Percentiles rank a stretch among this genome's conserved stretches.
These are phyloP conservation scores for Musca domestica DNA, from an alignment of 1,140 invertebrate species.

Conservation along the genomic window DNA sequence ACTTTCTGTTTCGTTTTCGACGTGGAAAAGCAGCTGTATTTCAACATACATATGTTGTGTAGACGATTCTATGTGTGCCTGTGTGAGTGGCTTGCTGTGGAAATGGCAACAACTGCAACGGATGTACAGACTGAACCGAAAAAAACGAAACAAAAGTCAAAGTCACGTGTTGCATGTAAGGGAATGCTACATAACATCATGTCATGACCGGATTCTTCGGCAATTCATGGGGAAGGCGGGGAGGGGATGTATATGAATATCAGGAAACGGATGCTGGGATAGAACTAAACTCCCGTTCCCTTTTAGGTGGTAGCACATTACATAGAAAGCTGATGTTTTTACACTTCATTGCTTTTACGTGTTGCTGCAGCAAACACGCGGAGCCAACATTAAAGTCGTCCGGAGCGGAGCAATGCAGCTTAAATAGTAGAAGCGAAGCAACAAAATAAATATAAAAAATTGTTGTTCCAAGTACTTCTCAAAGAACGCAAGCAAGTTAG, in stretches of 20 bases:
- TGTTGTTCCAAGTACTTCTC: background rate
- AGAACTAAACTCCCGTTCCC: too few relatives aligned
- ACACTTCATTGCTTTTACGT: slow-evolving; percentile 30
- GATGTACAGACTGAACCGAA: background rate
- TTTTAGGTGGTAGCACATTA: too few relatives aligned
- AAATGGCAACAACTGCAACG: background rate
- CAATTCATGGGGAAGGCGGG: too few relatives aligned
- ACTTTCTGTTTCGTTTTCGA: background rate
- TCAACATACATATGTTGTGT: background rate
- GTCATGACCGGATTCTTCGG: too few relatives aligned
- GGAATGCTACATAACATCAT: background rate
- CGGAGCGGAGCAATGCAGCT: too few relatives aligned
- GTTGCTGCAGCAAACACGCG: background rate
- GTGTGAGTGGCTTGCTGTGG: background rate
- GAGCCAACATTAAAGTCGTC: too few relatives aligned
- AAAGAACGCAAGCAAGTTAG: too few relatives aligned
- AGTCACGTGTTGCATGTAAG: slow-evolving; percentile 28
- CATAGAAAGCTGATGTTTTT: slow-evolving; percentile 25
- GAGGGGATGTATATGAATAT: too few relatives aligned
- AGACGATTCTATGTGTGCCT: too few relatives aligned
- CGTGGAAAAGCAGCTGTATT: background rate
- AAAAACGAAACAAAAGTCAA: slow-evolving; percentile 22
- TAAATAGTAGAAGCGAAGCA: too few relatives aligned
- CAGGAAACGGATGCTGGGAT: too few relatives aligned
- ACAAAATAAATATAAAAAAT: too few relatives aligned